Evolutionary conservation across 2,113 vertebrate genomes (phyloP).

Genomic region (Dasypus novemcinctus): DNA sequence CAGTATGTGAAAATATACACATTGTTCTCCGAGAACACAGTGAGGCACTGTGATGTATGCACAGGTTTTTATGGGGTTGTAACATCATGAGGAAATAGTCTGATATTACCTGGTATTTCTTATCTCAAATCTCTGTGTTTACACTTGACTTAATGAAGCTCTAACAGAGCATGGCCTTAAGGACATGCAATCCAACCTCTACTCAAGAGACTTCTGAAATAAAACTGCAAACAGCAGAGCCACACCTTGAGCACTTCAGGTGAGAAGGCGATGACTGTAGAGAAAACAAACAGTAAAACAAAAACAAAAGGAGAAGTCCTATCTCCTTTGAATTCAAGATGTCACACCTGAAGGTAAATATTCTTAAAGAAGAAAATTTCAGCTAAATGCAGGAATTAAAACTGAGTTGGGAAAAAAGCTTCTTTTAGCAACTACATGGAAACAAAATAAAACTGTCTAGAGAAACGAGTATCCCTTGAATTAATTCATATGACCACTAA

Average conservation of each 20-base stretch:
- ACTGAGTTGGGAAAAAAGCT: constrained; percentile 1
- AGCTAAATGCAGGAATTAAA: constrained; percentile 15
- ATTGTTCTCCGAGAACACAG: neutral
- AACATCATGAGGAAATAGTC: neutral
- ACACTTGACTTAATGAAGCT: neutral
- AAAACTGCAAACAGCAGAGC: constrained; percentile 7
- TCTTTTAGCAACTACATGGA: constrained; percentile 18
- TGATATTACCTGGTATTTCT: neutral
- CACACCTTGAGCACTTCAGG: neutral
- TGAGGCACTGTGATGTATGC: neutral
- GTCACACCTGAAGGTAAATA: neutral
- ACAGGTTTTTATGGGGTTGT: neutral
- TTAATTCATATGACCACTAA: neutral
- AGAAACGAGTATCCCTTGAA: neutral
- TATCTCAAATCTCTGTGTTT: constrained; percentile 12
- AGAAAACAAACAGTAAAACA: neutral
- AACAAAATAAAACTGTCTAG: constrained; percentile 5
- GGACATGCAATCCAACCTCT: neutral
- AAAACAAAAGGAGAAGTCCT: constrained; percentile 4
- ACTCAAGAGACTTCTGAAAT: neutral
- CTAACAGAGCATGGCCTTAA: neutral
- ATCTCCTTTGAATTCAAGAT: constrained; percentile 27
- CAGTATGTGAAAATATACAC: neutral
- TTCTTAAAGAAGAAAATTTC: constrained; percentile 22
- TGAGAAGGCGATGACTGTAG: neutral